phyloP scores from a whole-genome alignment of 2,113 vertebrate genomes.

The Synchiropus splendidus region DNA sequence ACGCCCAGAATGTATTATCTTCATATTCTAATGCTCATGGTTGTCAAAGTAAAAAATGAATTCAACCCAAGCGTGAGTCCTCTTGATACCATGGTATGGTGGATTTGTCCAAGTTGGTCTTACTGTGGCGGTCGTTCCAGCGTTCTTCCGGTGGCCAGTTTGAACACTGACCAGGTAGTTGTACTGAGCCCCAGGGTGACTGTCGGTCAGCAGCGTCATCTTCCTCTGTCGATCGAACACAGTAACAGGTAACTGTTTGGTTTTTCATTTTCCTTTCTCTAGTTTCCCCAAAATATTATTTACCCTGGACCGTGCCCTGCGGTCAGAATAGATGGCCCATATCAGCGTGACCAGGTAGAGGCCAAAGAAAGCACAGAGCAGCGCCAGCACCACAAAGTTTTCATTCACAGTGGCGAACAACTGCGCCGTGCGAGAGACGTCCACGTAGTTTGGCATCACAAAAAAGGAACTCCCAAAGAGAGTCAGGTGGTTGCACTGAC shows the following conservation, averaged over 20 bases:
- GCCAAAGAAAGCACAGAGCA: constrained; percentile 67
- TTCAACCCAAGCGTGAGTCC: no score
- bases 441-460: constrained; percentile 69
- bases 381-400: constrained; percentile 70
- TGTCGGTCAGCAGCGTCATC: constrained; percentile 73
- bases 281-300: no score
- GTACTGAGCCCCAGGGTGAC: constrained; percentile 60
- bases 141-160: constrained; percentile 67
- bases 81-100: not conserved
- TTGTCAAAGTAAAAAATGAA: no score
- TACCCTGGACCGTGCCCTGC: constrained; percentile 65
- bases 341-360: constrained; percentile 61
- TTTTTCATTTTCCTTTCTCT: no score
- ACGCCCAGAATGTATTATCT: no score
- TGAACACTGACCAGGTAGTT: constrained; percentile 72
- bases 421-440: constrained; percentile 55
- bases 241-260: no score
- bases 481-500: constrained; percentile 76
- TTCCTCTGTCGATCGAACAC: constrained; percentile 57
- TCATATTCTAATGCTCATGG: no score
- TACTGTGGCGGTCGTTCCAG: constrained; percentile 72
- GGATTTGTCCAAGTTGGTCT: constrained; percentile 8
- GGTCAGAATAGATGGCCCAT: constrained; percentile 73
- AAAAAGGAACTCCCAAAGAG: constrained; percentile 72
- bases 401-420: constrained; percentile 60